Evolutionary conservation across 2,888 invertebrate genomes (phyloP).

Genomic region (Brachylomia viminalis): DNA sequence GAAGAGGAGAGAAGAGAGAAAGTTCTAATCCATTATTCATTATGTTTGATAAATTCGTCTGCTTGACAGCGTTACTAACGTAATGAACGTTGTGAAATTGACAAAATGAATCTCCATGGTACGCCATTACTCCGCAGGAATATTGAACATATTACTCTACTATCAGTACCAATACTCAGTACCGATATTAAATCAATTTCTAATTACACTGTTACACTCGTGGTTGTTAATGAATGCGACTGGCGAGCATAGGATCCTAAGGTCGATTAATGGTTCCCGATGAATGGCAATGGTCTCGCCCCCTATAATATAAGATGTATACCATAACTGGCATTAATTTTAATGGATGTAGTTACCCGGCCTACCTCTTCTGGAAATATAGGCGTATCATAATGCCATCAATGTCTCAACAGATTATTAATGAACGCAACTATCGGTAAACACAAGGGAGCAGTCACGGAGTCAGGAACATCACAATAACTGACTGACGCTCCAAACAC

Average conservation of each 20-base stretch:
- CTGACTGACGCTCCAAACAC: slow-evolving; percentile 5
- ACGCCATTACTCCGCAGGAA: no score
- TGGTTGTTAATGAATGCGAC: background rate
- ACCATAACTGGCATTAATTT: background rate
- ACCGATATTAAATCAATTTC: no score
- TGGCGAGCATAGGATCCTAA: background rate
- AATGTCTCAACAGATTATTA: slow-evolving; percentile 19
- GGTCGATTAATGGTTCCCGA: background rate
- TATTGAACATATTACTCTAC: background rate
- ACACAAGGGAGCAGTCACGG: background rate
- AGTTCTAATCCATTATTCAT: background rate
- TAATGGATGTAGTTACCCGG: background rate
- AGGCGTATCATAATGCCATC: background rate
- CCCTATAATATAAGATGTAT: background rate
- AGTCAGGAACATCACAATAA: slow-evolving; percentile 13
- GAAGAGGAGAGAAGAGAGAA: no score
- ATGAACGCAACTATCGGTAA: background rate
- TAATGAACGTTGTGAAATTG: background rate
- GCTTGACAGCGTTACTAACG: background rate
- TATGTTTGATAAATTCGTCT: background rate
- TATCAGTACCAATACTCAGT: background rate
- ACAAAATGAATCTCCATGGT: background rate
- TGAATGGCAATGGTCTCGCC: no score
- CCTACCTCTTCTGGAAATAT: background rate
- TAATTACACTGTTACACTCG: background rate